Evolutionary conservation across 2,113 vertebrate genomes (phyloP), one percentile per base, ranked within the genome.

Genomic region (Dicrurus megarhynchus): DNA sequence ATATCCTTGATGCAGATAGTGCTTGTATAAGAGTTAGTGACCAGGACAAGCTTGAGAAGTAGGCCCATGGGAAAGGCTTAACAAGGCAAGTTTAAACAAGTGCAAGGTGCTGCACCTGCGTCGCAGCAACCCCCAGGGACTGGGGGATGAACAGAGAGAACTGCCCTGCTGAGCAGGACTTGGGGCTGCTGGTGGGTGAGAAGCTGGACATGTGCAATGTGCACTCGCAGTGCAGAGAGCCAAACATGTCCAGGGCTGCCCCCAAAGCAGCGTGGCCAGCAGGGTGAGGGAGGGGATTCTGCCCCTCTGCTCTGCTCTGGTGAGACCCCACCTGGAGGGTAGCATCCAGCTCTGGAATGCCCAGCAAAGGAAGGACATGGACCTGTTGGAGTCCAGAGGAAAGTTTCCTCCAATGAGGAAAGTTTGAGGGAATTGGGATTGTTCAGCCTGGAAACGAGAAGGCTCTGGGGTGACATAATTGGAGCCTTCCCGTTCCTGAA

Each of bases 71-170:
- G 33, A 67, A 65, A 44, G 52, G 28, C 44, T 59, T 52, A 44
- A 65, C 24, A 37, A 50, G 19, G 28, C 0, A 0, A 33, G 16
- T 44, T 37, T 37, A 20, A 59, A 37, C n/a, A n/a, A 60, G 37
- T 39, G 19, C 68, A n/a, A 11, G 37, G 19, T 52, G 13, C 59
- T 74, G 27, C 23, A 59, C 52, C 18, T 44, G 9, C 5, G 8
- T 57, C 8, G 1, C 32, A 50, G 59, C 50, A 81, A 9, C 4
- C 3, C 28, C 23, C 0, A 0, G 7, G 7, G 30, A 16, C 11
- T 67, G 44, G 12, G 52, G 26, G 10, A 28, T 74, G 33, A 52
- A 6, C 52, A 23, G 60, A 52, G 5, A 44, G 37, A 52, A 17
- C 32, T 33, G 37, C 44, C 60, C 23, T 39, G 8, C 50, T 27